Evolutionary conservation across 2,888 invertebrate species (phyloP).

Genomic region (Cecidostiba fungosa): DNA sequence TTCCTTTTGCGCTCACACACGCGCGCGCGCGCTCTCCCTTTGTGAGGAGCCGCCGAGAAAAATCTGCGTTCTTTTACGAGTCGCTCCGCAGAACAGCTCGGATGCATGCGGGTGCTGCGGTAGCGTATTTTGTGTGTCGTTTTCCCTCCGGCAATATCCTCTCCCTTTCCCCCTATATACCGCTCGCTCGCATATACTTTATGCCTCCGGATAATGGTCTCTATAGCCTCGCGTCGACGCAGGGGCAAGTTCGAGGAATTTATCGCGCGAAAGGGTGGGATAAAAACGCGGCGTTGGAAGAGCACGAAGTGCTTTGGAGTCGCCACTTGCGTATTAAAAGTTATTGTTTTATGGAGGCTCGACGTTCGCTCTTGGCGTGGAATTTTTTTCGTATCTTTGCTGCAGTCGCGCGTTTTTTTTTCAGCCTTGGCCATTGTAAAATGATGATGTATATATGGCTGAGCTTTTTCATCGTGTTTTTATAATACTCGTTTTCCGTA

Average conservation of each 20-base stretch:
- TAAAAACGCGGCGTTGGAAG: background rate
- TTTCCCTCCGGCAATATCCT: constrained; percentile 47
- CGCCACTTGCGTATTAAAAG: constrained; percentile 56
- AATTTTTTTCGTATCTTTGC: background rate
- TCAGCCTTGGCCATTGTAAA: constrained; percentile 10
- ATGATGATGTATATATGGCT: background rate
- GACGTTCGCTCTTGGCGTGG: background rate
- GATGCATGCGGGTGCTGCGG: constrained; percentile 29
- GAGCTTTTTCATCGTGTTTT: background rate
- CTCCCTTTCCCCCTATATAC: constrained; percentile 6
- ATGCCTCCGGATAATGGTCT: constrained; percentile 54
- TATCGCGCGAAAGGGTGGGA: constrained; percentile 38
- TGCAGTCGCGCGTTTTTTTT: background rate
- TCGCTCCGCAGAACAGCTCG: constrained; percentile 26
- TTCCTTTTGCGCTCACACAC: background rate
- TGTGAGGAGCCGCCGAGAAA: constrained; percentile 39
- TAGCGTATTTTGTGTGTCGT: constrained; percentile 41
- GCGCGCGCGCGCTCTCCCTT: constrained; percentile 27
- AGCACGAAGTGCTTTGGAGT: constrained; percentile 36
- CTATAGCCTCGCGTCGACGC: constrained; percentile 26
- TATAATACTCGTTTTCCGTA: background rate
- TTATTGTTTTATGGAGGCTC: constrained; percentile 52
- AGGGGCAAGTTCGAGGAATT: constrained; percentile 55
- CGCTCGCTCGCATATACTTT: constrained; percentile 44
- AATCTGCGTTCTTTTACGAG: constrained; percentile 58